phyloP scores from a whole-genome alignment of 2,113 vertebrate genomes.

The Trogon melanurus region DNA sequence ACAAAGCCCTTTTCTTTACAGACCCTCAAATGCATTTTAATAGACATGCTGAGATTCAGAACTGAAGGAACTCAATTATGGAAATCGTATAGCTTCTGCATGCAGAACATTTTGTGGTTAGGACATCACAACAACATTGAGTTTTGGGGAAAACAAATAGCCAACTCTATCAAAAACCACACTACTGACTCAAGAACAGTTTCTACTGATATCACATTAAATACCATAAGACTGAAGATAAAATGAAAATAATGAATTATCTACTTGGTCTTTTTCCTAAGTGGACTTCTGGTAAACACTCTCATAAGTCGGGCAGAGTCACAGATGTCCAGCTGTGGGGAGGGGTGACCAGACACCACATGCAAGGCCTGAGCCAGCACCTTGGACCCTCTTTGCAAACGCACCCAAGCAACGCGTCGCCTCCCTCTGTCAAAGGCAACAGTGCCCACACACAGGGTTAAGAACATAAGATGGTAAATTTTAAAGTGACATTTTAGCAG shows the following conservation, averaged over 20 bases:
- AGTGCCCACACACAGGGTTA: neutral
- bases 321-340: neutral
- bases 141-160: neutral
- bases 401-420: rapidly evolving
- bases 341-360: rapidly evolving
- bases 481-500: neutral
- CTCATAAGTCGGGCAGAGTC: neutral
- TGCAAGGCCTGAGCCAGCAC: neutral
- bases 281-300: neutral
- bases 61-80: neutral
- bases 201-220: neutral
- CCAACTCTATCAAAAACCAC: neutral
- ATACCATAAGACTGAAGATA: neutral
- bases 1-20: neutral
- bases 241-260: neutral
- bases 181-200: neutral
- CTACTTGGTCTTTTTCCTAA: neutral
- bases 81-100: neutral
- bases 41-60: neutral
- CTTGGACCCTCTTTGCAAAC: neutral
- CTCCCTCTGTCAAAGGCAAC: neutral
- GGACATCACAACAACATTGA: neutral
- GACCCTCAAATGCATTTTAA: neutral
- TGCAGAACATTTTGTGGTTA: neutral
- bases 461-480: neutral